These are phyloP conservation scores for Protobothrops flavoviridis DNA, from an alignment of 2,113 vertebrate species.

Conservation along the genomic window DNA sequence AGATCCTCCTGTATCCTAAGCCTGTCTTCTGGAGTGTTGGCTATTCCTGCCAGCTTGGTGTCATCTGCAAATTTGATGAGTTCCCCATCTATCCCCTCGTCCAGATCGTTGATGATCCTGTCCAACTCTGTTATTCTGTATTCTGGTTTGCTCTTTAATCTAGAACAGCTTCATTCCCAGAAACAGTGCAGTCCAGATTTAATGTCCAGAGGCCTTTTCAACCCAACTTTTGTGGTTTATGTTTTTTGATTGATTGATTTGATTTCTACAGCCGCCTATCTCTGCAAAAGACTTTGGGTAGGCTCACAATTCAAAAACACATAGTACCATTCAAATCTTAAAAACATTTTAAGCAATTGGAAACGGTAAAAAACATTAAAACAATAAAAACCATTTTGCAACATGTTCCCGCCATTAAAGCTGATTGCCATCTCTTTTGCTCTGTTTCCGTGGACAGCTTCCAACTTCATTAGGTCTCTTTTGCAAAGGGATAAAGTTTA, in stretches of 20 bases:
- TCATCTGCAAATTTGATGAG: too few relatives aligned
- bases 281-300: background rate
- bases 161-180: background rate
- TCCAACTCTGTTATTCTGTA: background rate
- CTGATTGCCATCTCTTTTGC: background rate
- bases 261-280: background rate
- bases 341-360: background rate
- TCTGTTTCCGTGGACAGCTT: background rate
- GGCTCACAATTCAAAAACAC: background rate
- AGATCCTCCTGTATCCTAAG: too few relatives aligned
- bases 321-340: background rate
- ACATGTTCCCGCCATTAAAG: background rate
- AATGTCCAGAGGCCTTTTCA: background rate
- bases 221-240: background rate
- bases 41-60: too few relatives aligned
- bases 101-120: too few relatives aligned
- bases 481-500: background rate
- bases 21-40: too few relatives aligned
- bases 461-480: background rate
- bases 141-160: background rate
- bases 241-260: too few relatives aligned
- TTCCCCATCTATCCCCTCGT: too few relatives aligned
- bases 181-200: background rate
- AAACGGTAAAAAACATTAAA: background rate
- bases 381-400: background rate